Evolutionary conservation across 2,888 invertebrate genomes (phyloP), one percentile per base, ranked within the genome.

Genomic region (Rotaria socialis): DNA sequence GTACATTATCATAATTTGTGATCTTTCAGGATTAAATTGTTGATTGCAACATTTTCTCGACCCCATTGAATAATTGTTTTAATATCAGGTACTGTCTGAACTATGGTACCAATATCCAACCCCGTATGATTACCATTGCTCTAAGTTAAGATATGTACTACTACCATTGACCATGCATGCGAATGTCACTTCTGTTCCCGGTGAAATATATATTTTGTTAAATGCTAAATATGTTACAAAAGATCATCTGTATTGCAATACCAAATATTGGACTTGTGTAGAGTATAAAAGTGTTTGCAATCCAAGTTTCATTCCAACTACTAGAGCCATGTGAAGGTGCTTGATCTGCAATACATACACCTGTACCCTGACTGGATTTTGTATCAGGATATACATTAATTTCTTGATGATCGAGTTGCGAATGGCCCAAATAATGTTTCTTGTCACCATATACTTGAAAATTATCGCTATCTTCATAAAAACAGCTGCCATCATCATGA

Each of bases 371-470:
- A 43, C 74, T n/a, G 10, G 14, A 16, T n/a, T 41, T 74, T 16
- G 43, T n/a, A 74, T 74, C 74, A 16, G 74, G 7, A 74, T 74
- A 74, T 5, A 74, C 74, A 74, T 74, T 41, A 74, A 74, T 74
- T 43, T 74, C 74, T 19, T 74, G 74, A 74, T 74, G 74, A 41
- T 74, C 74, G 7, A 16, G 10, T 74, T 74, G 35, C 3, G 74
- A 74, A 74, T 74, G 74, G n/a, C 74, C 74, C 43, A 74, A 74
- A 74, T 74, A 74, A 41, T 74, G 35, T 74, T 74, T 74, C 74
- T 74, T 74, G 7, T 41, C 74, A 11, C 74, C 74, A 41, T 74
- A 74, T 8, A 74, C 35, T 35, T 35, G 27, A 41, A 74, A 74
- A 74, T 74, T 74, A 74, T 74, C 35, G 22, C 74, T 74, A 74